Percentiles rank a stretch among this genome's conserved stretches.
These are phyloP conservation scores for Peromyscus nudipes DNA, from an alignment of 2,797 vertebrate genomes.

Conservation along the genomic window DNA sequence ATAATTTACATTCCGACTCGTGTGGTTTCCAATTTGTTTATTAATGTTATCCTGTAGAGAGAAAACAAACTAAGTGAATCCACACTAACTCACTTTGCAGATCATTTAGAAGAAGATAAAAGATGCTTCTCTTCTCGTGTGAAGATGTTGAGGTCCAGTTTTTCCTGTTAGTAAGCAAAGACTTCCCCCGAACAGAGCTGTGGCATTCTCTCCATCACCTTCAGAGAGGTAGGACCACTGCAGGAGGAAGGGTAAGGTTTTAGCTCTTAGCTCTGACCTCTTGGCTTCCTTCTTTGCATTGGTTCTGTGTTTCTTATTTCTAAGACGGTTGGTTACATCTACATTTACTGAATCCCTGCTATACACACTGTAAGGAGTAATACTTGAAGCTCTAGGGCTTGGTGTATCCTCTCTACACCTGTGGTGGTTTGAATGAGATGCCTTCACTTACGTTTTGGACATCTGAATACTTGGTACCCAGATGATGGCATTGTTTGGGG, in stretches of 20 bases:
- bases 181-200: not conserved
- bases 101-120: slow-evolving; percentile 47
- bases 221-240: too few relatives aligned
- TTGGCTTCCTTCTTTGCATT: too few relatives aligned
- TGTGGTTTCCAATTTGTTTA: slow-evolving; percentile 80
- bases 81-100: not conserved
- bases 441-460: not conserved
- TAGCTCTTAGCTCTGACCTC: too few relatives aligned
- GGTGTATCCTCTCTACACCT: accelerated
- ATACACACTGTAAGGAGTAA: not conserved
- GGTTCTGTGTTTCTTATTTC: too few relatives aligned
- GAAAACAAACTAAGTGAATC: slow-evolving; percentile 64
- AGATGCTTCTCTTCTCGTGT: not conserved
- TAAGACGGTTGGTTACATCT: too few relatives aligned
- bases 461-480: not conserved
- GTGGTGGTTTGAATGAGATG: not conserved
- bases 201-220: accelerated
- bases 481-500: not conserved
- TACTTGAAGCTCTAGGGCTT: not conserved
- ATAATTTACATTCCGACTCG: slow-evolving; percentile 75
- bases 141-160: not conserved
- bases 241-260: too few relatives aligned
- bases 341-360: not conserved
- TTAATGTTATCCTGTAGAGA: slow-evolving; percentile 69
- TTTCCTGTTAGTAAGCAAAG: not conserved